These are phyloP conservation scores for Threskiornis aethiopicus DNA, from an alignment of 2,797 vertebrate genomes.

Conservation along the genomic window DNA sequence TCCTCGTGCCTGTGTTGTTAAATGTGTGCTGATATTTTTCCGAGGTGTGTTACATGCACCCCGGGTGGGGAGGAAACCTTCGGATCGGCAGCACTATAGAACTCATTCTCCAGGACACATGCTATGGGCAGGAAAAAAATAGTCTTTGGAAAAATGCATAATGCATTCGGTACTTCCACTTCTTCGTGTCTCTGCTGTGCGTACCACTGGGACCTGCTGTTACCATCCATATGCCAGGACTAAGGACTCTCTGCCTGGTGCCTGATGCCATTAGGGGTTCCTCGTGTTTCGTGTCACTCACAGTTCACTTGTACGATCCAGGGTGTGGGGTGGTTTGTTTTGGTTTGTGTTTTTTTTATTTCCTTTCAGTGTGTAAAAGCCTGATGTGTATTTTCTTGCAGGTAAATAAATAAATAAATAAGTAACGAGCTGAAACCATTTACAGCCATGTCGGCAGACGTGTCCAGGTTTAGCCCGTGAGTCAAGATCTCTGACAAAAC, in stretches of 20 bases:
- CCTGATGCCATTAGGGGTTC: neutral
- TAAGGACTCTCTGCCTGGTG: neutral
- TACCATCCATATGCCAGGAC: neutral
- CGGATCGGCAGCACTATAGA: neutral
- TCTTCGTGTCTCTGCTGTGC: neutral
- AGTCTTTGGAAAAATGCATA: neutral
- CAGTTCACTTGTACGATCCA: neutral
- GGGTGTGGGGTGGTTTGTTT: neutral
- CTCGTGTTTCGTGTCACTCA: neutral
- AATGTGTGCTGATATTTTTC: neutral
- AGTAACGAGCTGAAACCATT: neutral
- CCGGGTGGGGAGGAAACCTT: neutral
- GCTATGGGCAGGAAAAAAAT: neutral
- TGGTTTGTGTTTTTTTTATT: too few relatives aligned
- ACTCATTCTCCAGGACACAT: neutral
- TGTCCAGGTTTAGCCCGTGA: neutral
- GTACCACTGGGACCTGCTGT: neutral
- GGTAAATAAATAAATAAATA: neutral
- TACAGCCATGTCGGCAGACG: rapidly evolving
- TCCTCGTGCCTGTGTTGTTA: neutral
- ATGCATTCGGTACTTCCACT: neutral
- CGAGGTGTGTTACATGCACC: neutral
- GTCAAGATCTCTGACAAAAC: neutral
- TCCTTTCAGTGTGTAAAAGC: neutral
- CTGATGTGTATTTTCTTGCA: neutral